Conservation (phyloP, 2,113 vertebrate species). For the Dicerorhinus sumatrensis region DNA sequence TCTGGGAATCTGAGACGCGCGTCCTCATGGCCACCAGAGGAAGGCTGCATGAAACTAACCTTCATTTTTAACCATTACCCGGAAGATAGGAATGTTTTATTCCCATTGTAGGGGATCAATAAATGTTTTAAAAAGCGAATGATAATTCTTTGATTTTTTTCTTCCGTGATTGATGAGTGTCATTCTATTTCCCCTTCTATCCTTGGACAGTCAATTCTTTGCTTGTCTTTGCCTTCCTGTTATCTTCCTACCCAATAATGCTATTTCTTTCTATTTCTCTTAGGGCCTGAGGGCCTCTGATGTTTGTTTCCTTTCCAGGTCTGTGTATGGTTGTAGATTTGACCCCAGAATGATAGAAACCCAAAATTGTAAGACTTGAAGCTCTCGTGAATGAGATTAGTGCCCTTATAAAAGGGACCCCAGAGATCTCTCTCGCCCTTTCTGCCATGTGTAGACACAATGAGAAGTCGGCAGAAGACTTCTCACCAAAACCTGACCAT, state of each 20-base stretch:
- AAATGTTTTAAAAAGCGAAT: neutral
- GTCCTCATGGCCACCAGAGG: neutral
- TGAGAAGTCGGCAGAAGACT: neutral
- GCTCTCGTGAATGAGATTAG: neutral
- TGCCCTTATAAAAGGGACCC: neutral
- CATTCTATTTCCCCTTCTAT: neutral
- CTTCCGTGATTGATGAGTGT: neutral
- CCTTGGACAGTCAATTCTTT: neutral
- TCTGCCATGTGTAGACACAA: neutral
- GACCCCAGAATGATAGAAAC: neutral
- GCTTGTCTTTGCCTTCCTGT: neutral
- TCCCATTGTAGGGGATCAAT: neutral
- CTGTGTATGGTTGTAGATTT: neutral
- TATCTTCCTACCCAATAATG: neutral
- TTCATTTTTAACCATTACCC: conserved; percentile 48
- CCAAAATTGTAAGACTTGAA: neutral
- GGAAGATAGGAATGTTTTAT: neutral
- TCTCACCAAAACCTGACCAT: neutral
- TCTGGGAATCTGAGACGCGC: neutral
- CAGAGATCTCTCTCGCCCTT: neutral
- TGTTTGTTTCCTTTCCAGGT: neutral
- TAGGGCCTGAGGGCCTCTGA: neutral
- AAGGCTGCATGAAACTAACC: neutral
- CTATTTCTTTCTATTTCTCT: neutral
- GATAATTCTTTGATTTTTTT: neutral